These are phyloP conservation scores for Zenarchopterus dispar DNA, from an alignment of 2,797 vertebrate genomes.

Conservation along the genomic window DNA sequence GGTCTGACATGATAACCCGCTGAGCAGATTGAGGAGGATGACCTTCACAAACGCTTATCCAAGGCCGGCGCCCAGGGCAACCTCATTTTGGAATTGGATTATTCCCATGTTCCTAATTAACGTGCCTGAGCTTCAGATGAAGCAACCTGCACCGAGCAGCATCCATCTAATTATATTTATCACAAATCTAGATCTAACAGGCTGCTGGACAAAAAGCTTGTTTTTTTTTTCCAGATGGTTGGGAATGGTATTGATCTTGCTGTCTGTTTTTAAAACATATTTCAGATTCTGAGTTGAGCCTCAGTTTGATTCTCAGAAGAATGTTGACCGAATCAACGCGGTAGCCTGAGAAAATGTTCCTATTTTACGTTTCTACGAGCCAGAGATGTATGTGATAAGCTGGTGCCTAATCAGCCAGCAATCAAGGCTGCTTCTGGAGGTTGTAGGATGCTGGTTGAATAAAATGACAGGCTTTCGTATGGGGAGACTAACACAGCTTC, in stretches of 20 bases:
- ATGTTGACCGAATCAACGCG: too few species aligned
- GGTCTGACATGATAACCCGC: slow-evolving; percentile 68
- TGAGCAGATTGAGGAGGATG: slow-evolving; percentile 62
- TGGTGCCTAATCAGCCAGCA: too few species aligned
- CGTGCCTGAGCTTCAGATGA: slow-evolving; percentile 36
- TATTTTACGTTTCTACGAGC: too few species aligned
- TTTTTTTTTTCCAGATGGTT: slow-evolving; percentile 18
- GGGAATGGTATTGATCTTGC: slow-evolving; percentile 42
- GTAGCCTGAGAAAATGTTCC: too few species aligned
- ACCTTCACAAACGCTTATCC: slow-evolving; percentile 74
- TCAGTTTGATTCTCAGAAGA: too few species aligned
- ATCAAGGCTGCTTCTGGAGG: too few species aligned
- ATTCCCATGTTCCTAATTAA: slow-evolving; percentile 69
- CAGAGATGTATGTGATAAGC: too few species aligned
- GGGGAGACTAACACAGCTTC: too few species aligned
- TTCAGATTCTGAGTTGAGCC: background rate
- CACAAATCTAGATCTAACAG: slow-evolving; percentile 48
- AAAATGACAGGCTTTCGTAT: too few species aligned
- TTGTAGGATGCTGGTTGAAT: too few species aligned
- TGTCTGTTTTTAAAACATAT: background rate
- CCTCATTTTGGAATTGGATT: slow-evolving; percentile 67
- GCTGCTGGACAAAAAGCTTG: slow-evolving; percentile 24
- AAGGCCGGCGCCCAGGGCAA: slow-evolving; percentile 61
- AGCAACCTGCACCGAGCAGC: slow-evolving; percentile 42
- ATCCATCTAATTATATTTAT: slow-evolving; percentile 62